Conservation (phyloP, 2,113 vertebrate species). For the Emydocephalus ijimae region DNA sequence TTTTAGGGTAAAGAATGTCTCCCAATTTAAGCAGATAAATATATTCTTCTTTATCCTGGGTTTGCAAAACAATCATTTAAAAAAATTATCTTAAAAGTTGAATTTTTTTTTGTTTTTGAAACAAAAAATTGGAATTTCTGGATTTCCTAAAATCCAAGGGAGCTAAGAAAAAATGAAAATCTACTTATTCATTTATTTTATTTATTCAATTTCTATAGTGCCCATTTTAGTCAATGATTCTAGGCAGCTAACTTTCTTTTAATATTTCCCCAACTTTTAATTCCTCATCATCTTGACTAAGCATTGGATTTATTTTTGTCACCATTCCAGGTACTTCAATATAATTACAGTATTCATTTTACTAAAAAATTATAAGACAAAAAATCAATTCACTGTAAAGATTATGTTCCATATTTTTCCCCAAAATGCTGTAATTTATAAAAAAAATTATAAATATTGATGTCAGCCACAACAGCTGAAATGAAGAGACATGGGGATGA, state of each 20-base stretch:
- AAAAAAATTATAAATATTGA: background rate
- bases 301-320: background rate
- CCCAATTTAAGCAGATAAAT: background rate
- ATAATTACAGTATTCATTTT: background rate
- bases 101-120: background rate
- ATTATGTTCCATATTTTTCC: background rate
- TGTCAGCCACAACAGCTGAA: background rate
- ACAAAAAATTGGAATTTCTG: background rate
- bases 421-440: background rate
- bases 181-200: background rate
- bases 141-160: background rate
- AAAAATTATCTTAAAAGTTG: background rate
- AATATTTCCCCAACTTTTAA: background rate
- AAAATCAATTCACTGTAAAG: background rate
- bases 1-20: background rate
- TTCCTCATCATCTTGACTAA: background rate
- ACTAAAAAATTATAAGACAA: background rate
- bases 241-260: background rate
- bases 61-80: background rate
- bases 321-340: background rate
- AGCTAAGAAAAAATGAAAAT: background rate
- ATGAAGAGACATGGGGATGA: background rate
- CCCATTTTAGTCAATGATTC: background rate
- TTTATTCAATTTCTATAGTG: background rate
- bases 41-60: background rate